Conservation (phyloP, 2,113 vertebrate species). For the Solea solea region DNA sequence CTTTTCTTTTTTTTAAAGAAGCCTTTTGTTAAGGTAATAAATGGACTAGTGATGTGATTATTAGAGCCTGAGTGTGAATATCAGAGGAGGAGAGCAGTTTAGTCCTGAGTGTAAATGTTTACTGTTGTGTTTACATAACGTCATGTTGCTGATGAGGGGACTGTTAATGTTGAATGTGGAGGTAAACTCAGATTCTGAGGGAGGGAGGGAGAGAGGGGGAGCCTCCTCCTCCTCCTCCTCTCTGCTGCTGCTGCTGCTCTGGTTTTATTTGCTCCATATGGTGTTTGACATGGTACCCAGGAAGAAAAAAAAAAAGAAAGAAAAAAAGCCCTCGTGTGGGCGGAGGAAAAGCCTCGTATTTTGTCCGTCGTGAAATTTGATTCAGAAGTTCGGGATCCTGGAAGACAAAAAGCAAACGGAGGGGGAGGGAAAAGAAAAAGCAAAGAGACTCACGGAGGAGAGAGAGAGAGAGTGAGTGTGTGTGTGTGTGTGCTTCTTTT, state of each 20-base stretch:
- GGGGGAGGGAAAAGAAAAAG: slow-evolving; percentile 65
- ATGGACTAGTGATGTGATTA: neutral
- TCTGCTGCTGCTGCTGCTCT: slow-evolving; percentile 26
- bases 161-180: slow-evolving; percentile 50
- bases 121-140: slow-evolving; percentile 47
- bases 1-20: too few relatives aligned
- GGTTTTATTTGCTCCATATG: slow-evolving; percentile 82
- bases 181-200: slow-evolving; percentile 49
- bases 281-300: slow-evolving; percentile 76
- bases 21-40: neutral
- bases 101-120: slow-evolving; percentile 49
- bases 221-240: slow-evolving; percentile 27
- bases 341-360: slow-evolving; percentile 79
- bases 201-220: slow-evolving; percentile 5
- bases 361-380: slow-evolving; percentile 82
- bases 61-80: neutral
- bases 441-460: slow-evolving; percentile 40
- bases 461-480: neutral
- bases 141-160: slow-evolving; percentile 32
- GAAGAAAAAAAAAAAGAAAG: slow-evolving; percentile 8
- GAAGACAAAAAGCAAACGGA: slow-evolving; percentile 76
- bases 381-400: slow-evolving; percentile 81
- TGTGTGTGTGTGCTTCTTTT: neutral
- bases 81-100: slow-evolving; percentile 16
- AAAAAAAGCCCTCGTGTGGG: slow-evolving; percentile 58